Base-by-base conservation (phyloP, 2,797 vertebrate species). In the Tachyglossus aculeatus region DNA sequence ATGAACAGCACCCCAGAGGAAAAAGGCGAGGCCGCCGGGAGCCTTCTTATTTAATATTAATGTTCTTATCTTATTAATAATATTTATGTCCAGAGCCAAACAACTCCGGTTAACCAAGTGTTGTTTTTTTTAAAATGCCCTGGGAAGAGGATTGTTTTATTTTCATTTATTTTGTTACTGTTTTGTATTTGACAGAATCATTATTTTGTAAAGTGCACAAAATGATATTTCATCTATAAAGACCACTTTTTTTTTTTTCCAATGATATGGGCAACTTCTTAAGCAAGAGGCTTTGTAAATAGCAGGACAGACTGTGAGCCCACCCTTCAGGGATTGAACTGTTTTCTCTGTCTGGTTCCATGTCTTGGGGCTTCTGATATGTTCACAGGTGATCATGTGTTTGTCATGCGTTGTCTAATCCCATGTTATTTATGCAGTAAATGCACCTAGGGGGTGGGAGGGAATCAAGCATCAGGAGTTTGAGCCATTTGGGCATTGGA, bases 241-340 rank as follows among this genome's bases (percentile, higher is more conserved):
- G 58, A 89, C 74, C 90, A 82, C 34, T 5, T 14, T 24, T 80
- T 67, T 80, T 67, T 91, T 91, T 92, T 90, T 92, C n/a, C n/a
- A n/a, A 27, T 90, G 90, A 88, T 62, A 87, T 25, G 51, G 63
- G 45, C 69, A 12, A 0, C 71, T 81, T 78, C 78, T 67, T 86
- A 63, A 39, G 36, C 39, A 56, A 43, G 54, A 48, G 41, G 48
- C 44, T 32, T 71, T 31, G 32, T 31, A 52, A 32, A 66, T 67
- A 78, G 38, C 44, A 43, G 40, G 52, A 40, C 36, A 68, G 12
- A 5, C 58, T 48, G 25, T 18, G 31, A 48, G 45, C 15, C 37
- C 19, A n/a, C 31, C 31, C 24, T 25, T 31, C 4, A 11, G 16
- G n/a, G n/a, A n/a, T n/a, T n/a, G n/a, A n/a, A n/a, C n/a, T n/a